Evolutionary conservation across 2,797 vertebrate genomes (phyloP).

Genomic region (Rhabdophis nuchalis): DNA sequence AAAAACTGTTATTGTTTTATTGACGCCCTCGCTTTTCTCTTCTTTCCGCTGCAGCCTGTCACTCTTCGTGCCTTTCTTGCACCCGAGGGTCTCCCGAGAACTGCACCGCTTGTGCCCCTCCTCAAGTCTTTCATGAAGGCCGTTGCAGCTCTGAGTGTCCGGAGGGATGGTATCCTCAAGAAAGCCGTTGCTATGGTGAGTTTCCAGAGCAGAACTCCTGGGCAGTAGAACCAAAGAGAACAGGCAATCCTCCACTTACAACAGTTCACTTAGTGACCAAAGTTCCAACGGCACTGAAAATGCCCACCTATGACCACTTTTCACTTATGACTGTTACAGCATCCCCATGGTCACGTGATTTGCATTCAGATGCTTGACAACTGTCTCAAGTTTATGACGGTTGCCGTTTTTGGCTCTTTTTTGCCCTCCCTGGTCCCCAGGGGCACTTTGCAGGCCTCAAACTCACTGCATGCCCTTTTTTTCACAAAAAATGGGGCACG

Average conservation of each 20-base stretch:
- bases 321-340: too few species aligned
- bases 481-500: too few species aligned
- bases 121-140: slow-evolving; percentile 69
- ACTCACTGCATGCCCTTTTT: too few species aligned
- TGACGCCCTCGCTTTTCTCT: neutral
- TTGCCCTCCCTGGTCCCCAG: too few species aligned
- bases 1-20: neutral
- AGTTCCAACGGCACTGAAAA: too few species aligned
- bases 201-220: neutral
- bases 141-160: slow-evolving; percentile 77
- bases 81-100: slow-evolving; percentile 68
- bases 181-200: slow-evolving; percentile 77
- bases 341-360: too few species aligned
- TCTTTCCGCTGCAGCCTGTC: slow-evolving; percentile 74
- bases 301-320: too few species aligned
- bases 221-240: neutral
- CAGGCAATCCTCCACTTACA: neutral
- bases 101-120: slow-evolving; percentile 76
- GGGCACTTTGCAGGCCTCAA: too few species aligned
- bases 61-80: slow-evolving; percentile 80
- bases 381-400: too few species aligned
- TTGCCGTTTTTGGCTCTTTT: too few species aligned
- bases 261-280: too few species aligned
- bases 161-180: slow-evolving; percentile 69
- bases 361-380: too few species aligned